Percentiles rank a stretch among this genome's conserved stretches.
These are phyloP conservation scores for Oncorhynchus kisutch DNA, from an alignment of 2,113 vertebrate genomes.

Conservation along the genomic window DNA sequence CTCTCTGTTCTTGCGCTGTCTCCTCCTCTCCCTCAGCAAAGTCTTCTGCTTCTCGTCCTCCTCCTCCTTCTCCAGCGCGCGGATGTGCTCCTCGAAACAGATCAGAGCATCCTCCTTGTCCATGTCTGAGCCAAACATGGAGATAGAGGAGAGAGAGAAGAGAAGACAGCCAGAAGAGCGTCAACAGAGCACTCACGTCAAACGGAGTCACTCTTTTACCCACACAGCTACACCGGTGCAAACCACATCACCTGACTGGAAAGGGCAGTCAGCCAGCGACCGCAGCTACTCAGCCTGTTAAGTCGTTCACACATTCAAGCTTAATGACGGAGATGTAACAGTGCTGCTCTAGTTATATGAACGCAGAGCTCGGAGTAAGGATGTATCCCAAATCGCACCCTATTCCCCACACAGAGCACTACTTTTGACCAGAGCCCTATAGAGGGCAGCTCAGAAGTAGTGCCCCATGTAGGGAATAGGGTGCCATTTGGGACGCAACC, in stretches of 20 bases:
- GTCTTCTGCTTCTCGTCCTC: conserved; percentile 98
- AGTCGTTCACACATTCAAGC: too few relatives aligned
- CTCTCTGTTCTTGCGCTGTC: conserved; percentile 96
- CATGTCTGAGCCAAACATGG: conserved; percentile 81
- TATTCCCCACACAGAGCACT: too few relatives aligned
- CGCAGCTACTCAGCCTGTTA: background rate
- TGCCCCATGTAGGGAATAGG: background rate
- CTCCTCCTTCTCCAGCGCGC: conserved; percentile 95
- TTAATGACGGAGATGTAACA: background rate
- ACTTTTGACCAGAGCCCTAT: too few relatives aligned
- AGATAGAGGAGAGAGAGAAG: background rate
- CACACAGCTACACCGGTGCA: too few relatives aligned
- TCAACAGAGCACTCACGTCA: too few relatives aligned
- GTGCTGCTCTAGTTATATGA: background rate
- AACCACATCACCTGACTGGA: background rate
- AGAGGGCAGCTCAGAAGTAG: too few relatives aligned
- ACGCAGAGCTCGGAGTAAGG: background rate
- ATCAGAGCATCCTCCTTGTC: conserved; percentile 98
- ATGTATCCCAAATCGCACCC: too few relatives aligned
- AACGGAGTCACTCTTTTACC: background rate
- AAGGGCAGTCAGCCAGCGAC: background rate
- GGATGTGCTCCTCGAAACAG: conserved; percentile 98
- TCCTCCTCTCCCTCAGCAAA: conserved; percentile 88
- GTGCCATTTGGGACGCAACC: too few relatives aligned
- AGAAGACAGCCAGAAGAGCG: too few relatives aligned